A percentile compares a stretch with the other conserved stretches of the same genome.
Conservation (phyloP, 2,113 vertebrate genomes). For the Cyanoramphus novaezelandiae region DNA sequence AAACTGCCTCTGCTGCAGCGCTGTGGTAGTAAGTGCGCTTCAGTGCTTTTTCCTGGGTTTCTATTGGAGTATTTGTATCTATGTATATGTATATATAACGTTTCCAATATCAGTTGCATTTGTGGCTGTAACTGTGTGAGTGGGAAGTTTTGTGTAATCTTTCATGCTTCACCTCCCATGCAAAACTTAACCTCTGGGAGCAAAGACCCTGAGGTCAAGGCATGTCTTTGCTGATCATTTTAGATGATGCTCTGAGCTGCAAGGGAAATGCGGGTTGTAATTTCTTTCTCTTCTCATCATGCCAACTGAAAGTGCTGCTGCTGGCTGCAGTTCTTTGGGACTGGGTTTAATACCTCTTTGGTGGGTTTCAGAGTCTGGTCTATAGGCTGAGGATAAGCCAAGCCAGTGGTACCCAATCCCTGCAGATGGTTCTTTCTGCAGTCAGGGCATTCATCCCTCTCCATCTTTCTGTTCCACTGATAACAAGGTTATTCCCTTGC, state of each 20-base stretch:
- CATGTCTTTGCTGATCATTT: neutral
- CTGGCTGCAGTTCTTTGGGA: neutral
- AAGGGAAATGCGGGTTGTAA: neutral
- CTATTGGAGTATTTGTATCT: neutral
- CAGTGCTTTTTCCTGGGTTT: slow-evolving; percentile 16
- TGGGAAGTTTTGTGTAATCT: slow-evolving; percentile 27
- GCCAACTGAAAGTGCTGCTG: neutral
- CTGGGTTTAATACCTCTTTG: neutral
- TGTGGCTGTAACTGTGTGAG: slow-evolving; percentile 42
- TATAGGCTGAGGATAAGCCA: neutral
- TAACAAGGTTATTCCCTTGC: neutral
- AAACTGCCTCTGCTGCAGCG: neutral
- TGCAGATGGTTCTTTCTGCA: neutral
- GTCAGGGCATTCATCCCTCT: neutral
- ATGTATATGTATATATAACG: slow-evolving; percentile 24
- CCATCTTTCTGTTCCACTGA: neutral
- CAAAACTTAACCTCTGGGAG: slow-evolving; percentile 14
- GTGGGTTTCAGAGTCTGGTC: neutral
- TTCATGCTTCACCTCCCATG: neutral
- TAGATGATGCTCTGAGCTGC: neutral
- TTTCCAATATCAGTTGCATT: slow-evolving; percentile 62
- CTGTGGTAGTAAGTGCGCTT: slow-evolving; percentile 12
- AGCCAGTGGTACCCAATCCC: neutral
- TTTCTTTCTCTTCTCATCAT: neutral
- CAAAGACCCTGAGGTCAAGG: neutral